Percentiles rank a stretch among this genome's conserved stretches.
These are phyloP conservation scores for Lichenostomus cassidix DNA, from an alignment of 2,113 vertebrate genomes.

Conservation along the genomic window DNA sequence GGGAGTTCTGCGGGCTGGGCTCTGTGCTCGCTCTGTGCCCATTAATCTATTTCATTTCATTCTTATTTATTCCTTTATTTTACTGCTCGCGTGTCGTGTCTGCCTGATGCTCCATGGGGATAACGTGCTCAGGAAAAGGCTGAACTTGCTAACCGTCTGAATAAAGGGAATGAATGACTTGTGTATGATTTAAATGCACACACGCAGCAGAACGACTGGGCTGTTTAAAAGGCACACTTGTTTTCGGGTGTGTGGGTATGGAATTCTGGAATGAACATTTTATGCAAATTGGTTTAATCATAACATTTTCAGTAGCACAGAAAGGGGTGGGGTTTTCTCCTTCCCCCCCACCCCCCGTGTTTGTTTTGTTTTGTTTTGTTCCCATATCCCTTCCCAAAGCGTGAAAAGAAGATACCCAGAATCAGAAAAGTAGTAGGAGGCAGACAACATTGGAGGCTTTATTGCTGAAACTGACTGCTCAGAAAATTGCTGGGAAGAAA, in stretches of 20 bases:
- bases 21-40: not conserved
- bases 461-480: slow-evolving; percentile 50
- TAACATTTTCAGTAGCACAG: not conserved
- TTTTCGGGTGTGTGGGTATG: not conserved
- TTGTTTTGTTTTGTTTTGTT: not conserved
- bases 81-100: not conserved
- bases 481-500: slow-evolving; percentile 68
- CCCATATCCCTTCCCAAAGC: not conserved
- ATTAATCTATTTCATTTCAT: no score
- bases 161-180: not conserved
- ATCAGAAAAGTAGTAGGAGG: slow-evolving; percentile 9
- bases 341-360: not conserved
- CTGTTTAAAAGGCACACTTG: not conserved
- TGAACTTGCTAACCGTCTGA: not conserved
- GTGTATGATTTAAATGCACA: accelerated
- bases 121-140: not conserved
- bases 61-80: not conserved
- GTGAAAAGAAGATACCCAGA: not conserved
- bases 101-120: accelerated
- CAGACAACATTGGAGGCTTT: slow-evolving; percentile 21
- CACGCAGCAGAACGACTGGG: accelerated
- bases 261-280: not conserved
- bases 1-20: not conserved
- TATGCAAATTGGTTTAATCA: not conserved
- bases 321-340: not conserved